Conservation (phyloP, 1,140 invertebrate genomes). For the Drosophila lowei region DNA sequence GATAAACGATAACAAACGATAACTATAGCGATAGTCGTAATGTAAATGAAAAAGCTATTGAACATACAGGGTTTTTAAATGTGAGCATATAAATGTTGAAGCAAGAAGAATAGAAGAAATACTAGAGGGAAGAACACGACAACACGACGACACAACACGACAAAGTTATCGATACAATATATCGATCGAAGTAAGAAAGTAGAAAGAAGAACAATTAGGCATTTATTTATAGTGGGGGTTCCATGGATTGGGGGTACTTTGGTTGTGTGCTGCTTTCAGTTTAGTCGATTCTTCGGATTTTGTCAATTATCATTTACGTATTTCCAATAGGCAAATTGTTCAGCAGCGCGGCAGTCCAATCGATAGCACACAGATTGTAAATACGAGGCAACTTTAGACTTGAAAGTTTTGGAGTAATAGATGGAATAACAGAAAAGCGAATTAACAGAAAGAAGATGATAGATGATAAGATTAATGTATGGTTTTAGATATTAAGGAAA, state of each 20-base stretch:
- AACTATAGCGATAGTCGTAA: slow-evolving; percentile 63
- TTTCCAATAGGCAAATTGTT: slow-evolving; percentile 46
- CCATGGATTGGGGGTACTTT: slow-evolving; percentile 41
- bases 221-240: slow-evolving; percentile 37
- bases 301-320: slow-evolving; percentile 69
- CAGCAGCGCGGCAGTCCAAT: slow-evolving; percentile 65
- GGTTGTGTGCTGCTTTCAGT: slow-evolving; percentile 69
- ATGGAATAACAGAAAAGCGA: too few relatives aligned
- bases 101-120: background rate
- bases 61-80: slow-evolving; percentile 82
- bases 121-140: slow-evolving; percentile 21
- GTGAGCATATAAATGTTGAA: slow-evolving; percentile 69
- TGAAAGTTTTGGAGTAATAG: too few relatives aligned
- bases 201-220: slow-evolving; percentile 22
- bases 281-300: slow-evolving; percentile 65
- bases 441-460: slow-evolving; percentile 10
- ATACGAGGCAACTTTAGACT: slow-evolving; percentile 32
- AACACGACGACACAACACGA: slow-evolving; percentile 8
- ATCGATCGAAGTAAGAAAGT: background rate
- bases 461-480: slow-evolving; percentile 61
- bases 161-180: background rate
- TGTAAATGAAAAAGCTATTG: slow-evolving; percentile 66
- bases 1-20: slow-evolving; percentile 27
- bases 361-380: slow-evolving; percentile 46
- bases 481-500: slow-evolving; percentile 39